Evolutionary conservation across 2,113 vertebrate species (phyloP).

Genomic region (Ciconia maguari): DNA sequence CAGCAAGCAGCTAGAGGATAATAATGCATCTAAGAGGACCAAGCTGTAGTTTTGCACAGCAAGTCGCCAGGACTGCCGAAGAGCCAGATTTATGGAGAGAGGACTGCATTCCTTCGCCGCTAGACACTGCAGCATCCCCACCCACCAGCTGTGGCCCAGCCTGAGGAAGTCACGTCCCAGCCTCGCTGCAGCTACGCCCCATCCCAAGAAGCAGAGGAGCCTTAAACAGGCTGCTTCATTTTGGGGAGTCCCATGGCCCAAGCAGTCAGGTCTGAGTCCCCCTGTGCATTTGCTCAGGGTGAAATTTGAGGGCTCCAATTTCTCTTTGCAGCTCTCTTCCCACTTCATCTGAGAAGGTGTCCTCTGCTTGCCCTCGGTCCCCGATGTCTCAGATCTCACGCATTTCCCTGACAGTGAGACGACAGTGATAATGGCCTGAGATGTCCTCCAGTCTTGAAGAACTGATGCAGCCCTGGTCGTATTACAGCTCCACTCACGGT

Average conservation of each 20-base stretch:
- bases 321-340: background rate
- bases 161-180: background rate
- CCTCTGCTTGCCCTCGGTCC: background rate
- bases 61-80: background rate
- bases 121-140: slow-evolving; percentile 15
- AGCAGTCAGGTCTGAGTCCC: background rate
- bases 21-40: background rate
- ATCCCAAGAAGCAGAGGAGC: background rate
- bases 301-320: background rate
- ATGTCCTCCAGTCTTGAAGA: background rate
- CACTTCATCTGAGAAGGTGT: background rate
- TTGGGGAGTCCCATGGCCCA: background rate
- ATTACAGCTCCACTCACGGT: background rate
- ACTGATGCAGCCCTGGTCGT: background rate
- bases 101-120: background rate
- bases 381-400: background rate
- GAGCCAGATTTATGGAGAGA: slow-evolving; percentile 5
- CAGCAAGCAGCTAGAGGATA: background rate
- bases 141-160: slow-evolving; percentile 32
- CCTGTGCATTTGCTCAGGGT: background rate
- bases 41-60: slow-evolving; percentile 13
- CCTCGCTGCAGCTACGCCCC: background rate
- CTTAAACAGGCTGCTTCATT: background rate
- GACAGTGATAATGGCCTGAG: background rate
- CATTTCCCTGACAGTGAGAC: background rate